Conservation (phyloP, 2,888 invertebrate species). For the Cheilosia soror region DNA sequence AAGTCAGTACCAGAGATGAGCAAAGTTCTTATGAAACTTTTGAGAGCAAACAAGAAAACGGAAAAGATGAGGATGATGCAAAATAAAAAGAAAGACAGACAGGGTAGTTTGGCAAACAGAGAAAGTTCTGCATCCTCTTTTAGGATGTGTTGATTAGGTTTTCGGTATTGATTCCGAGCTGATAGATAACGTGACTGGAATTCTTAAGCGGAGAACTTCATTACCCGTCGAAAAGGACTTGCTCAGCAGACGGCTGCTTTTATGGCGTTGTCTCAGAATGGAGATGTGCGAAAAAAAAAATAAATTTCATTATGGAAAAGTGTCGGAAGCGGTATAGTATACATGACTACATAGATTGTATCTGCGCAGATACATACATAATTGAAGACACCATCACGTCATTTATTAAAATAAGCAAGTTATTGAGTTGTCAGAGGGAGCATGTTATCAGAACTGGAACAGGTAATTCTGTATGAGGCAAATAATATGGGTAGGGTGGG, state of each 20-base stretch:
- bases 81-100: constrained; percentile 38
- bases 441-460: background rate
- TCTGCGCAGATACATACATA: constrained; percentile 42
- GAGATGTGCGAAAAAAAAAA: constrained; percentile 56
- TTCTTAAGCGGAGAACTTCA: constrained; percentile 68
- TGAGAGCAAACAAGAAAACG: constrained; percentile 26
- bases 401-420: constrained; percentile 69
- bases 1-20: constrained; percentile 61
- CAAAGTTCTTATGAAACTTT: constrained; percentile 23
- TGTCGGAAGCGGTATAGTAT: constrained; percentile 40
- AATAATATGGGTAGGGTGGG: background rate
- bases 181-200: constrained; percentile 80
- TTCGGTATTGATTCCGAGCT: constrained; percentile 82
- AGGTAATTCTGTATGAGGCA: background rate
- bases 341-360: constrained; percentile 13
- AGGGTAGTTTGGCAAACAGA: constrained; percentile 71
- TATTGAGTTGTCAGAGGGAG: constrained; percentile 29
- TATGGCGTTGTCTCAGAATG: constrained; percentile 43
- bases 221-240: constrained; percentile 57
- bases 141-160: constrained; percentile 79
- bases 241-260: constrained; percentile 64
- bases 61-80: constrained; percentile 16
- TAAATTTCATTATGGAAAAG: constrained; percentile 71
- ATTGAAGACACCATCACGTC: constrained; percentile 64
- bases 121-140: constrained; percentile 73